Base-by-base conservation (phyloP, 2,888 invertebrate genomes). In the Altica lythri region DNA sequence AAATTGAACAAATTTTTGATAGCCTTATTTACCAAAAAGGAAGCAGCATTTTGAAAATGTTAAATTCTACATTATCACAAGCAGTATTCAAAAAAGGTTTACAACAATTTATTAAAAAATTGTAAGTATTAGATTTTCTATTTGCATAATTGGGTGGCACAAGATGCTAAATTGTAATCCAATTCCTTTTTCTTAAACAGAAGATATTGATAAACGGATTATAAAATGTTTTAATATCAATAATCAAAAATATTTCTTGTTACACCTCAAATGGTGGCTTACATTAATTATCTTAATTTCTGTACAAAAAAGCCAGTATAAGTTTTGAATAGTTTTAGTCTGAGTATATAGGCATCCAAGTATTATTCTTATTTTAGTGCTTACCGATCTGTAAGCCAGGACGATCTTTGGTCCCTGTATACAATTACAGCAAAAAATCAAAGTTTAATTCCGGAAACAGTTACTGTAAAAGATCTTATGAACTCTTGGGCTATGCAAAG, bases 401-500 rank as follows among this genome's bases (percentile, higher is more conserved):
- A 84, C 62, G 84, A 87, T 65, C 75, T 90, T 0, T 90, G 88
- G 85, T 66, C 75, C 9, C 78, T 83, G 0, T 80, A 84, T 72
- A 76, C 80, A 0, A 70, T 70, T 4, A 59, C 64, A 19, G 68
- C 70, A 8, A 63, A 64, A 40, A 70, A 69, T 34, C 57, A 64
- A 29, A 67, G 67, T 27, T 65, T 77, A 0, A 49, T 73, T 2
- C 77, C 81, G 0, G 63, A 68, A 2, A 78, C 78, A 9, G 67
- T 80, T 0, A 80, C 81, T 0, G 75, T 86, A 2, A 81, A 82
- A 18, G 74, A 77, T 5, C 80, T 89, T 55, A 86, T 89, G 83
- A 83, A 85, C 68, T 79, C 84, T 0, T 91, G 89, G 89, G 86
- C 88, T 0, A 78, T 82, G 10, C 87, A 89, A 69, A 80, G 84